Evolutionary conservation across 2,888 invertebrate species (phyloP), one percentile per base, ranked within the genome.

Genomic region (Drosophila mulleri): DNA sequence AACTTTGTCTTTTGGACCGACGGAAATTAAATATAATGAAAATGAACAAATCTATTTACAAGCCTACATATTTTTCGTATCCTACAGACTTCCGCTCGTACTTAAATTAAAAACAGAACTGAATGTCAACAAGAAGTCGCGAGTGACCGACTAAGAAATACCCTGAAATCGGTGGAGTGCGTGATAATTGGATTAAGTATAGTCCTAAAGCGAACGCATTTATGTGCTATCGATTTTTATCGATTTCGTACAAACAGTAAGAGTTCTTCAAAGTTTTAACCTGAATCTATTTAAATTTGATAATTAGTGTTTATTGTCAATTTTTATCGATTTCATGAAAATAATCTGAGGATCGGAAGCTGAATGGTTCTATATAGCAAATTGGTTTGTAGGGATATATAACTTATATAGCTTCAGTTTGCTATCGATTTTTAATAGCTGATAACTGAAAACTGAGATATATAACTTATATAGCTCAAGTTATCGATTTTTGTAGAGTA

Each of bases 1-100:
- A 47, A 80, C 23, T 14, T 56, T 61, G 29, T 35, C 20, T 67
- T 82, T 82, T 75, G 75, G 63, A 61, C 76, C 76, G 65, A 76
- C 80, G 80, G 80, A 82, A 80, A 82, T 80, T 71, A 65, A 78
- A 75, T 75, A 56, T 12, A 62, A 79, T 73, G 63, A 52, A 79
- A 72, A 72, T 66, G 60, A 61, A 67, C 63, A 67, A 66, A 64
- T 58, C 45, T 53, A 54, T 63, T 75, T 75, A 52, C 69, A 75
- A 66, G 54, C 52, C 56, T 44, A 35, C 35, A 16, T 35, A 42
- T 35, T 65, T 61, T 32, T 39, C 44, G 12, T 16, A 8, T n/a
- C 18, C 50, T 35, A 39, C 45, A 47, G 37, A 62, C 61, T 61
- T 79, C 79, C 79, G 78, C 48, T 53, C 23, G 35, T 23, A 45